phyloP scores from a whole-genome alignment of 2,888 invertebrate species.

The Agrotis exclamationis region DNA sequence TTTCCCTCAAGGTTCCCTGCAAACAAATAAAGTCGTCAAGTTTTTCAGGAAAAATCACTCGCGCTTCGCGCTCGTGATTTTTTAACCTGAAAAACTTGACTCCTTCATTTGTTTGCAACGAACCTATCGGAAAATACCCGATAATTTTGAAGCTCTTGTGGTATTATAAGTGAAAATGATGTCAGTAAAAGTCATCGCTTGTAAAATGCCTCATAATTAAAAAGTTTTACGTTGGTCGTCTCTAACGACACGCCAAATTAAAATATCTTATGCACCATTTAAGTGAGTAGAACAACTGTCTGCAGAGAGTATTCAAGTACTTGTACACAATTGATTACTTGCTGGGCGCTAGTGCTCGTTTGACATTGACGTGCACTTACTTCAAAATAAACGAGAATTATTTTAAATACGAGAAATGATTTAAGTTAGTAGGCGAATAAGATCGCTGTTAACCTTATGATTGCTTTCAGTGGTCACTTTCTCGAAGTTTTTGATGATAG shows the following conservation, averaged over 20 bases:
- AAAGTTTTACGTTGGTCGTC: slow-evolving; percentile 38
- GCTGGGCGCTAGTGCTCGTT: slow-evolving; percentile 43
- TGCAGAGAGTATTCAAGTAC: slow-evolving; percentile 39
- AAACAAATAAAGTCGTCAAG: too few relatives aligned
- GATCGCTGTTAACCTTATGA: background rate
- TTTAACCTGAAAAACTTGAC: too few relatives aligned
- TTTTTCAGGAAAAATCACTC: too few relatives aligned
- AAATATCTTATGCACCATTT: slow-evolving; percentile 65
- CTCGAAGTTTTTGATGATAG: too few relatives aligned
- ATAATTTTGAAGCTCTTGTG: too few relatives aligned
- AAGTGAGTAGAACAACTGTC: slow-evolving; percentile 38
- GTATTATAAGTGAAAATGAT: too few relatives aligned
- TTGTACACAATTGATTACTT: slow-evolving; percentile 57
- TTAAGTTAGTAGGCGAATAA: background rate
- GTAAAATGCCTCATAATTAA: slow-evolving; percentile 18
- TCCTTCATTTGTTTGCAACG: too few relatives aligned
- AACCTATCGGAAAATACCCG: too few relatives aligned
- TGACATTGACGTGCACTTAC: slow-evolving; percentile 25
- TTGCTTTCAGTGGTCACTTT: background rate
- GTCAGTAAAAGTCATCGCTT: slow-evolving; percentile 20
- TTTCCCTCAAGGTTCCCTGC: too few relatives aligned
- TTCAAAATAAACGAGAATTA: slow-evolving; percentile 24
- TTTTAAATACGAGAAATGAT: too few relatives aligned
- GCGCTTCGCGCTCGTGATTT: too few relatives aligned
- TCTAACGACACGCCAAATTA: slow-evolving; percentile 54